phyloP scores from a whole-genome alignment of 1,140 invertebrate genomes.

The Cryptotermes secundus region DNA sequence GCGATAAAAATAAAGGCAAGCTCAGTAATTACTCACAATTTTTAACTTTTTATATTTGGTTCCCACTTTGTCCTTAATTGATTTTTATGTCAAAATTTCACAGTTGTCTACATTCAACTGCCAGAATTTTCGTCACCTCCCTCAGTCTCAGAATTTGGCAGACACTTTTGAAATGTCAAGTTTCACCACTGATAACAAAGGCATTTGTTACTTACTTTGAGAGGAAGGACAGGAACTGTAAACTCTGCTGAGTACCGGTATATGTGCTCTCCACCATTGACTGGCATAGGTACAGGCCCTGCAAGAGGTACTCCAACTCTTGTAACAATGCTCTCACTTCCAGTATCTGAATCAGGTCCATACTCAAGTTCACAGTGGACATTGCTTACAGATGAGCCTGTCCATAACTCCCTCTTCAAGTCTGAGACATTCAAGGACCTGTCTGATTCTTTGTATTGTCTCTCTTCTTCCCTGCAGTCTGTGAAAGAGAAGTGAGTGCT shows the following conservation, averaged over 20 bases:
- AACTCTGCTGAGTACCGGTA: conserved; percentile 88
- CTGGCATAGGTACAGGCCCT: conserved; percentile 70
- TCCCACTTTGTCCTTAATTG: no score
- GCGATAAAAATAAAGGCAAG: no score
- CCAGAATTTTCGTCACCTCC: no score
- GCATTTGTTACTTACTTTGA: conserved; percentile 49
- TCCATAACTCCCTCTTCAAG: conserved; percentile 82
- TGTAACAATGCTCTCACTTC: conserved; percentile 52
- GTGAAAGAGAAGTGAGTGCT: not conserved
- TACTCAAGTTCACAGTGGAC: conserved; percentile 59
- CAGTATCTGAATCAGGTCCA: conserved; percentile 55
- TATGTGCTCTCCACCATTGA: conserved; percentile 58
- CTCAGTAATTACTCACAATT: no score
- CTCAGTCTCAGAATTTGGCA: no score
- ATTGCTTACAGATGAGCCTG: conserved; percentile 76
- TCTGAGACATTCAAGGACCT: conserved; percentile 88
- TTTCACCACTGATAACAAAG: no score
- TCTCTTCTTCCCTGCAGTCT: conserved; percentile 60
- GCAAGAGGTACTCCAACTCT: conserved; percentile 64
- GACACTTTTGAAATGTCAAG: no score
- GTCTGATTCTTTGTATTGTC: conserved; percentile 82
- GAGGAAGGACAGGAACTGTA: conserved; percentile 76
- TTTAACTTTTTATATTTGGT: no score
- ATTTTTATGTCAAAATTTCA: no score
- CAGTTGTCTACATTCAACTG: no score